Percentiles rank a stretch among this genome's conserved stretches.
These are phyloP conservation scores for Cairina moschata DNA, from an alignment of 2,113 vertebrate genomes.

Conservation along the genomic window DNA sequence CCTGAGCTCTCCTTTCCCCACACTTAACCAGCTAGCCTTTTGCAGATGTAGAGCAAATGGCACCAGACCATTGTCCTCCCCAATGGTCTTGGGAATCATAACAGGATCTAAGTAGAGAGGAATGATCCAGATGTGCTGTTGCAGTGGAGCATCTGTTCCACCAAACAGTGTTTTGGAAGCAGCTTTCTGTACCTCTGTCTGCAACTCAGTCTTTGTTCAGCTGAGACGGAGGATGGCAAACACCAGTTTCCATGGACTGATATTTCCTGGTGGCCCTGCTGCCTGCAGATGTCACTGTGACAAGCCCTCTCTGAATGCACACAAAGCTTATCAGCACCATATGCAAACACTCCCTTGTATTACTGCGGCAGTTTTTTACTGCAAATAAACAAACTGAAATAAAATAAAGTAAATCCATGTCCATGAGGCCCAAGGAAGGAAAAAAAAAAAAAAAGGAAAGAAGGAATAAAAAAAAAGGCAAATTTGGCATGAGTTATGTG, in stretches of 20 bases:
- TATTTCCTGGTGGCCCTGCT: background rate
- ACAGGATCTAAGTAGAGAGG: background rate
- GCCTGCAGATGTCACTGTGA: background rate
- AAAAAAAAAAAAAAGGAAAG: too few relatives aligned
- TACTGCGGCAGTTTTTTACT: background rate
- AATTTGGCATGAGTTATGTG: background rate
- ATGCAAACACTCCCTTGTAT: background rate
- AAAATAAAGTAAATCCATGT: background rate
- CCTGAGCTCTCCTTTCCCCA: background rate
- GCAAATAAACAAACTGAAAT: background rate
- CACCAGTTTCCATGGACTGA: background rate
- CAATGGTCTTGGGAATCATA: background rate
- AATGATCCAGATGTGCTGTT: background rate
- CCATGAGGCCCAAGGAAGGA: background rate
- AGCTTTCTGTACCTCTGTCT: accelerated
- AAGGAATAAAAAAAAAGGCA: background rate
- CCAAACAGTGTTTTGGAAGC: accelerated
- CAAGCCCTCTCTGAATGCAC: background rate
- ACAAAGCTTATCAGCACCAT: background rate
- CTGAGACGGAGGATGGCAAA: background rate
- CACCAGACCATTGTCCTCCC: background rate
- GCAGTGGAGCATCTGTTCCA: background rate
- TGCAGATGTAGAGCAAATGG: background rate
- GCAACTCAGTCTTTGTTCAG: background rate
- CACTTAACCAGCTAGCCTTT: background rate